Conservation (phyloP, 2,113 vertebrate species). For the Parus major region DNA sequence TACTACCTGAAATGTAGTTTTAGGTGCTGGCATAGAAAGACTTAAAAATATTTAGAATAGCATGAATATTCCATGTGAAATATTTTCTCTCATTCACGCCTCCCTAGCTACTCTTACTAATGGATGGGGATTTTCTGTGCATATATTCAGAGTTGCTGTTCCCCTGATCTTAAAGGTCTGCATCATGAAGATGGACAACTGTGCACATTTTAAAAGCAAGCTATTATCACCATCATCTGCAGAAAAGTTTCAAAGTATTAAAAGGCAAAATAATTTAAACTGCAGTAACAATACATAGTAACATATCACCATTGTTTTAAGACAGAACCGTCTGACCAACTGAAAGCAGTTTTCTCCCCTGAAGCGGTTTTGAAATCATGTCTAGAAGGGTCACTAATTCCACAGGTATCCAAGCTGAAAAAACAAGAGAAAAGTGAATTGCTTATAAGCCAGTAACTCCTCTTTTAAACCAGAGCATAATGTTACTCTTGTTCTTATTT, state of each 20-base stretch:
- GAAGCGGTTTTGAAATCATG: neutral
- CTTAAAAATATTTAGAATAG: neutral
- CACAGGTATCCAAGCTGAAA: slow-evolving; percentile 22
- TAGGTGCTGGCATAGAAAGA: neutral
- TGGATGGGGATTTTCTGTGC: neutral
- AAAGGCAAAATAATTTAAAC: neutral
- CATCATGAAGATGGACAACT: neutral
- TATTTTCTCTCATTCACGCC: neutral
- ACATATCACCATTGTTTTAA: neutral
- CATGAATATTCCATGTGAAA: neutral
- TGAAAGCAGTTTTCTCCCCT: slow-evolving; percentile 28
- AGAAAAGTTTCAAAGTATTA: neutral
- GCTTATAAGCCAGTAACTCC: neutral
- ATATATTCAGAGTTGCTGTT: neutral
- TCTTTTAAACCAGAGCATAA: neutral
- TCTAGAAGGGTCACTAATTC: slow-evolving; percentile 42
- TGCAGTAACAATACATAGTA: neutral
- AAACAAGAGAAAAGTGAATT: slow-evolving; percentile 35
- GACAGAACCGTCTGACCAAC: neutral
- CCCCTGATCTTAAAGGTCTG: neutral
- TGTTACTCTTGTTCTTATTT: neutral
- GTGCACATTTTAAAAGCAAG: neutral
- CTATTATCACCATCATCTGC: neutral
- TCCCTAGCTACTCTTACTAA: neutral
- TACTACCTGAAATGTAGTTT: neutral